Evolutionary conservation across 2,888 invertebrate species (phyloP).

Genomic region (Ectobius pallidus): DNA sequence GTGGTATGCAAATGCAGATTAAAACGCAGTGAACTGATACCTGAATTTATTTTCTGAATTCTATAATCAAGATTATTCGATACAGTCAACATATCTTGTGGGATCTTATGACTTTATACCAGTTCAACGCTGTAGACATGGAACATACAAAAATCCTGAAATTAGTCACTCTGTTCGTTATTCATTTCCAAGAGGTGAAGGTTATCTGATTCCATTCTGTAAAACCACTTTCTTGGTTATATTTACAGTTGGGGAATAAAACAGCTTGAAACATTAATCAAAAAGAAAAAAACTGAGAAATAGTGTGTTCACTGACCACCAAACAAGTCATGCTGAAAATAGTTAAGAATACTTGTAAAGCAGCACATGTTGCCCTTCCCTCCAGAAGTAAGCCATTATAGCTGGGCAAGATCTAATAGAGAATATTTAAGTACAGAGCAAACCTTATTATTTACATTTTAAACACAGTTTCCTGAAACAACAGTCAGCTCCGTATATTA

Average conservation of each 20-base stretch:
- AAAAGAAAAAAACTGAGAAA: slow-evolving; percentile 4
- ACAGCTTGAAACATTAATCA: neutral
- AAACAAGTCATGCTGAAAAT: neutral
- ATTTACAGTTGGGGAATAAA: neutral
- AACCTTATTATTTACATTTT: slow-evolving; percentile 8
- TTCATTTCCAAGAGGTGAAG: slow-evolving; percentile 13
- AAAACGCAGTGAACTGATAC: neutral
- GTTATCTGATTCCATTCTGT: slow-evolving; percentile 2
- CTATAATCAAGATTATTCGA: neutral
- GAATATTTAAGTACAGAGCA: slow-evolving; percentile 17
- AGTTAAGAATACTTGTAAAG: neutral
- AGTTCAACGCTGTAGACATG: neutral
- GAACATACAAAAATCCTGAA: neutral
- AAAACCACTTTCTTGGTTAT: neutral
- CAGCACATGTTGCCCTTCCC: neutral
- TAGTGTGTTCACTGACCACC: slow-evolving; percentile 6
- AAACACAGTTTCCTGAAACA: slow-evolving; percentile 3
- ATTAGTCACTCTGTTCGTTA: slow-evolving; percentile 4
- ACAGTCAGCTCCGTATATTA: slow-evolving; percentile 9
- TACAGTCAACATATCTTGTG: neutral
- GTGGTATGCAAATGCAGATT: neutral
- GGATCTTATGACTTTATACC: neutral
- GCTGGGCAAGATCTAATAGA: slow-evolving; percentile 3
- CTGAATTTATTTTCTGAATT: neutral
- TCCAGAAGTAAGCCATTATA: slow-evolving; percentile 8